Percentiles rank a stretch among this genome's conserved stretches.
These are phyloP conservation scores for Psophia crepitans DNA, from an alignment of 2,113 vertebrate genomes.

Conservation along the genomic window DNA sequence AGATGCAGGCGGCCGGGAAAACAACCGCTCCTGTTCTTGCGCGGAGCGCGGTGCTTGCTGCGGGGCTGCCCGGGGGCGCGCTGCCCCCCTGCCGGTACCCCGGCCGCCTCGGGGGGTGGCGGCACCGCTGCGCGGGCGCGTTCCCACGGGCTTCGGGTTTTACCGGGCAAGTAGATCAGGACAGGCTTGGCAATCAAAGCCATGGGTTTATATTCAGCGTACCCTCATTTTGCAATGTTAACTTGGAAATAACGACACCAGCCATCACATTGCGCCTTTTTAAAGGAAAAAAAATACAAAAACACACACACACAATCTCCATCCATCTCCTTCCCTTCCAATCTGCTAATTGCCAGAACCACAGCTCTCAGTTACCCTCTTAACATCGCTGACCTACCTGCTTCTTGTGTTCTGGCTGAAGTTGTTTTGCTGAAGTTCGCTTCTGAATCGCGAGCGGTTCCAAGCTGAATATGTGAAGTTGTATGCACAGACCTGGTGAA, in stretches of 20 bases:
- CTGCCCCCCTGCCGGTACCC: too few relatives aligned
- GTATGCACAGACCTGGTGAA: background rate
- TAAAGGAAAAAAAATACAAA: too few relatives aligned
- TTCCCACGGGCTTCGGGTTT: background rate
- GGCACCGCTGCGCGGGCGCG: background rate
- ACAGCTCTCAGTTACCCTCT: background rate
- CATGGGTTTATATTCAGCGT: background rate
- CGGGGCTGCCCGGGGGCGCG: too few relatives aligned
- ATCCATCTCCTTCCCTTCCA: background rate
- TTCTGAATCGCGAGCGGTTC: background rate
- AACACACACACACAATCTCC: too few relatives aligned
- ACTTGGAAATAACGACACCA: background rate
- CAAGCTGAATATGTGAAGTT: background rate
- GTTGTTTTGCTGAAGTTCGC: background rate
- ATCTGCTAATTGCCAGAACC: background rate
- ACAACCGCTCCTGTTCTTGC: too few relatives aligned
- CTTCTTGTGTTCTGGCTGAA: background rate
- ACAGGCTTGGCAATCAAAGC: background rate
- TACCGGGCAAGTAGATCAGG: background rate
- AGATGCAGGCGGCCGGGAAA: constrained; percentile 1
- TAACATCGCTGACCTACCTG: background rate
- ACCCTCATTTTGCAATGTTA: constrained; percentile 1
- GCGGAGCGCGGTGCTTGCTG: too few relatives aligned
- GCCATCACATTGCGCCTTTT: background rate
- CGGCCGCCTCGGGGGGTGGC: background rate